Evolutionary conservation across 2,797 vertebrate genomes (phyloP).

Genomic region (Astyanax mexicanus): DNA sequence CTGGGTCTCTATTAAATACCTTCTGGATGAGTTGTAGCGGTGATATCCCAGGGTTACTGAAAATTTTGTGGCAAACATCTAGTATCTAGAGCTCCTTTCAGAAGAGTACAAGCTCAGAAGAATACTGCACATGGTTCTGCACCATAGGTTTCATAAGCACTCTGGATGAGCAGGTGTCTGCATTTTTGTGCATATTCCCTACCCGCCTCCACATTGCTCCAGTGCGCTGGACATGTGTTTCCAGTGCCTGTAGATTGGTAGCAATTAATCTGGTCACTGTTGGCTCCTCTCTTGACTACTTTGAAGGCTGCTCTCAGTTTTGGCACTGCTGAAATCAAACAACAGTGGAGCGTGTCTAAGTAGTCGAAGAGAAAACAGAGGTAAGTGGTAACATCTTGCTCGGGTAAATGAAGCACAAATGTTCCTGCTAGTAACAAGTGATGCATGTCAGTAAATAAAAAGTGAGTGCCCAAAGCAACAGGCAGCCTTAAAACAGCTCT

Average conservation of each 20-base stretch:
- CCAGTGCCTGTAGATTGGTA: slow-evolving; percentile 9
- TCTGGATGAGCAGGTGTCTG: too few species aligned
- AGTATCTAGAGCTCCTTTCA: too few species aligned
- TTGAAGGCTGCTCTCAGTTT: slow-evolving; percentile 18
- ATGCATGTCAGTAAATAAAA: slow-evolving; percentile 62
- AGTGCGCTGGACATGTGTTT: background rate
- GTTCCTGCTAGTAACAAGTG: slow-evolving; percentile 61
- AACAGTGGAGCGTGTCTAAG: slow-evolving; percentile 36
- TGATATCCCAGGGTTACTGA: too few species aligned
- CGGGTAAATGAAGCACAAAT: slow-evolving; percentile 60
- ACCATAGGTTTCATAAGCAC: too few species aligned
- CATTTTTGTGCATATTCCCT: too few species aligned
- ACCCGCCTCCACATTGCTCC: background rate
- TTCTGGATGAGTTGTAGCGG: too few species aligned
- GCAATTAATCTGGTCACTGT: slow-evolving; percentile 23
- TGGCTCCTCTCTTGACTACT: slow-evolving; percentile 17
- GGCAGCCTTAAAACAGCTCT: slow-evolving; percentile 45
- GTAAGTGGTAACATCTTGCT: slow-evolving; percentile 57
- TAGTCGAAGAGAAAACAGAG: slow-evolving; percentile 44
- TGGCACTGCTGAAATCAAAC: slow-evolving; percentile 32
- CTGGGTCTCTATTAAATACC: too few species aligned
- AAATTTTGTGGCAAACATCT: too few species aligned
- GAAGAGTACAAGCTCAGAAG: too few species aligned
- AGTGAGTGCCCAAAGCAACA: slow-evolving; percentile 38
- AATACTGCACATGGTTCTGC: too few species aligned